phyloP scores from a whole-genome alignment of 1,140 invertebrate species.

The Drosophila novamexicana region DNA sequence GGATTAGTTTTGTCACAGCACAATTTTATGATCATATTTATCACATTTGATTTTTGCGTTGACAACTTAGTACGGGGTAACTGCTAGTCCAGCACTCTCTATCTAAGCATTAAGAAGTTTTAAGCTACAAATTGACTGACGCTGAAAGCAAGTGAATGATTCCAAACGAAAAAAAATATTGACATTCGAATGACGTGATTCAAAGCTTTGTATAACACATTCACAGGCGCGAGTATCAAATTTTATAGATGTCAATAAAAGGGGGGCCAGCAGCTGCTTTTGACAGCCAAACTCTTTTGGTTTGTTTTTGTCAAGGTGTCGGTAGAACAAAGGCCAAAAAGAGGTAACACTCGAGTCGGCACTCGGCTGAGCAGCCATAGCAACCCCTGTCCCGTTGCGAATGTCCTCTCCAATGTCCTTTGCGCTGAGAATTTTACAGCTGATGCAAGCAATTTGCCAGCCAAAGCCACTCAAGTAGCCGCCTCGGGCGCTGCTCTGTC shows the following conservation, averaged over 20 bases:
- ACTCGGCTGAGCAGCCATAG: conserved; percentile 1
- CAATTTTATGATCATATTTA: no score
- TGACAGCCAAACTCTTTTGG: conserved; percentile 35
- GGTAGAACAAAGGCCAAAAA: conserved; percentile 6
- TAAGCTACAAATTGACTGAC: conserved; percentile 17
- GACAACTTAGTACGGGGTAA: conserved; percentile 5
- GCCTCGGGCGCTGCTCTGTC: conserved; percentile 4
- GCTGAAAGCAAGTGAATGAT: conserved; percentile 35
- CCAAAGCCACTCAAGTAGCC: conserved; percentile 21
- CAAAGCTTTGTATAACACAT: conserved; percentile 13
- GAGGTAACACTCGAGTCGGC: conserved; percentile 20
- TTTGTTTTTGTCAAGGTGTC: conserved; percentile 33
- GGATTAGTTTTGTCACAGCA: no score
- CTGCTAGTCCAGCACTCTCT: not conserved
- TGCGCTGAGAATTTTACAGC: conserved; percentile 26
- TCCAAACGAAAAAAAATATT: conserved; percentile 22
- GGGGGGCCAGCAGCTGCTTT: conserved; percentile 34
- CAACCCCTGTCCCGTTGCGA: conserved; percentile 2
- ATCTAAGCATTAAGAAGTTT: not conserved
- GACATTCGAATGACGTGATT: conserved; percentile 39
- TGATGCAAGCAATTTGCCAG: conserved; percentile 41
- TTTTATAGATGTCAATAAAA: not conserved
- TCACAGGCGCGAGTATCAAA: conserved; percentile 22
- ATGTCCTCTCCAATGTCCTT: conserved; percentile 25
- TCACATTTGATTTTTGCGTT: no score